These are phyloP conservation scores for Caradrina clavipalpis DNA, from an alignment of 2,888 invertebrate species.

Conservation along the genomic window DNA sequence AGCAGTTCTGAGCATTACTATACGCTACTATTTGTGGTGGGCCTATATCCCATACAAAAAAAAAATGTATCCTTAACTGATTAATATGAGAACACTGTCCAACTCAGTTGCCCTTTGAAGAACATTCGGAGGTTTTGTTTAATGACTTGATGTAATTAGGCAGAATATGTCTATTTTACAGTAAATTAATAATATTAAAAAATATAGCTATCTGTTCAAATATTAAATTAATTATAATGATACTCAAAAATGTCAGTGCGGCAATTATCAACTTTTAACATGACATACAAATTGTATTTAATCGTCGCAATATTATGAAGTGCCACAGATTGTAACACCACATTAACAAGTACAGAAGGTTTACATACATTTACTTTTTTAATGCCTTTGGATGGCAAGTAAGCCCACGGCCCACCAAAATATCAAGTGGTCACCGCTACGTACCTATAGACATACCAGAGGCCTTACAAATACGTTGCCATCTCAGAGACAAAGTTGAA, in stretches of 20 bases:
- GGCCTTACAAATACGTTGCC: too few relatives aligned
- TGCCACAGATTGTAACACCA: slow-evolving; percentile 3
- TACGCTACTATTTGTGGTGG: too few relatives aligned
- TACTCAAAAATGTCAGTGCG: background rate
- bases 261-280: slow-evolving; percentile 10
- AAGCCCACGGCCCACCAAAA: too few relatives aligned
- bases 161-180: background rate
- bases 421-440: too few relatives aligned
- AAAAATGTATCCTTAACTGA: too few relatives aligned
- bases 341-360: background rate
- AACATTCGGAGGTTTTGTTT: background rate
- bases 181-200: background rate
- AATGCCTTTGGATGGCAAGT: too few relatives aligned
- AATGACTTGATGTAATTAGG: background rate
- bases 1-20: too few relatives aligned
- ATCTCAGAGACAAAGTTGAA: too few relatives aligned
- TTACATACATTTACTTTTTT: background rate
- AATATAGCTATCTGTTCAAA: background rate
- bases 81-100: background rate
- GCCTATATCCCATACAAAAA: too few relatives aligned
- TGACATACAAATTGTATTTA: slow-evolving; percentile 52
- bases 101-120: background rate
- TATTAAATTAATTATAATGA: slow-evolving; percentile 5
- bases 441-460: too few relatives aligned
- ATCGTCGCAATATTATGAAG: slow-evolving; percentile 33